A percentile compares a stretch with the other conserved stretches of the same genome.
These are phyloP conservation scores for Flexamia atlantica DNA, from an alignment of 2,888 invertebrate species.

Conservation along the genomic window DNA sequence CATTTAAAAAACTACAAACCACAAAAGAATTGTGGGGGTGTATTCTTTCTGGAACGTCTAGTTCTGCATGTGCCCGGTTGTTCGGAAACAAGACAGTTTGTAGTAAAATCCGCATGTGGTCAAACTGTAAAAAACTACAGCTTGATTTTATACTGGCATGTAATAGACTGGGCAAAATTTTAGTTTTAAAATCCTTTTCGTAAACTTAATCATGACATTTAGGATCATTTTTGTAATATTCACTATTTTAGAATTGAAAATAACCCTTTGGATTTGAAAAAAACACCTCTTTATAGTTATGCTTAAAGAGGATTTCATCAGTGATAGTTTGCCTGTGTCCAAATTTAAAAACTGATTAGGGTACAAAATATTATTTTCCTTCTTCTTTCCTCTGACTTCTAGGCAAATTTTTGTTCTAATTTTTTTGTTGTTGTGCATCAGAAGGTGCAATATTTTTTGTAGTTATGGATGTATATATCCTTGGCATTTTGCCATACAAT, in stretches of 20 bases:
- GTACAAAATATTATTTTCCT: background rate
- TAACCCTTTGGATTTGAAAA: too few species aligned
- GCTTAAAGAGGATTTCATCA: too few species aligned
- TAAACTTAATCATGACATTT: too few species aligned
- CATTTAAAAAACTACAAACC: background rate
- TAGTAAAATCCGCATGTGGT: background rate
- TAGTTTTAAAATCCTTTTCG: background rate
- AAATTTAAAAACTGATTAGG: background rate
- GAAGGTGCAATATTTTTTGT: background rate
- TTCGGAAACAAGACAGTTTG: background rate
- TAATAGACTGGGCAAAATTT: background rate
- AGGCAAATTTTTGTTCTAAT: background rate
- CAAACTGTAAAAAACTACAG: background rate
- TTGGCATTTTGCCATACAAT: background rate
- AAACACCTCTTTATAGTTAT: too few species aligned
- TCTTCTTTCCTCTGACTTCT: slow-evolving; percentile 6
- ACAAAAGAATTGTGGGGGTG: background rate
- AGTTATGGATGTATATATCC: background rate
- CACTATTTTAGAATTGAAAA: too few species aligned
- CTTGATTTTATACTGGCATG: background rate
- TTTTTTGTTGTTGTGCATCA: background rate
- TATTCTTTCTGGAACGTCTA: background rate
- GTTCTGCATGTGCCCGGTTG: background rate
- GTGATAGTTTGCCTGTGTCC: background rate
- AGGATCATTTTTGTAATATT: too few species aligned